phyloP scores from a whole-genome alignment of 2,888 invertebrate genomes.

The Caenorhabditis sp. region DNA sequence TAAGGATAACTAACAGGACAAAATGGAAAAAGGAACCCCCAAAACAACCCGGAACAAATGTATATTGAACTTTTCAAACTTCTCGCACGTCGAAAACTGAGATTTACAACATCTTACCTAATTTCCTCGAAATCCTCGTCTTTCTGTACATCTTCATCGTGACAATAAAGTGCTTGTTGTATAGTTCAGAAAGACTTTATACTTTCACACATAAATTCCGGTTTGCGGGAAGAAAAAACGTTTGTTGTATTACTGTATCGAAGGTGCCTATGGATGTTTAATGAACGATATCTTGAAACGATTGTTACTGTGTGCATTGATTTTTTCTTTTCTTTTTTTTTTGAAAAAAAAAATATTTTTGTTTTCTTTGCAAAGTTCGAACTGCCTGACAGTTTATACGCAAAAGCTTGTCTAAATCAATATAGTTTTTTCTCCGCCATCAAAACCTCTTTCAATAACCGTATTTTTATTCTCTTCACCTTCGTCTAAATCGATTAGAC shows the following conservation, averaged over 20 bases:
- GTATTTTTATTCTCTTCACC: too few relatives aligned
- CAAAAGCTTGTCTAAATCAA: slow-evolving; percentile 5
- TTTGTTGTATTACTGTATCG: neutral
- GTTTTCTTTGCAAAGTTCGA: too few relatives aligned
- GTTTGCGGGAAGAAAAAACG: neutral
- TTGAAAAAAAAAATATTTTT: neutral
- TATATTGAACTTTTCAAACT: too few relatives aligned
- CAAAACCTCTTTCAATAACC: neutral
- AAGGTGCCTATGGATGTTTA: neutral
- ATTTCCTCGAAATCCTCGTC: neutral
- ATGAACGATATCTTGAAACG: neutral
- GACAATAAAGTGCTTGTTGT: neutral
- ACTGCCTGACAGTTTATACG: too few relatives aligned
- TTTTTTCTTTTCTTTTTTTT: neutral
- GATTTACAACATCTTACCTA: neutral
- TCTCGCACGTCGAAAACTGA: too few relatives aligned
- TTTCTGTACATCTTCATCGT: neutral
- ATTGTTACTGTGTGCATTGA: neutral
- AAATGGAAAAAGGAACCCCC: neutral
- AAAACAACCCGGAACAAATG: neutral
- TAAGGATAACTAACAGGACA: neutral
- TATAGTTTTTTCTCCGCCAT: neutral
- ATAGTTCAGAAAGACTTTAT: neutral
- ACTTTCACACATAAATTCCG: slow-evolving; percentile 4
- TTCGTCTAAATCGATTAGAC: neutral